Evolutionary conservation across 2,797 vertebrate species (phyloP), one percentile per base, ranked within the genome.

Genomic region (Lepilemur septentrionalis): DNA sequence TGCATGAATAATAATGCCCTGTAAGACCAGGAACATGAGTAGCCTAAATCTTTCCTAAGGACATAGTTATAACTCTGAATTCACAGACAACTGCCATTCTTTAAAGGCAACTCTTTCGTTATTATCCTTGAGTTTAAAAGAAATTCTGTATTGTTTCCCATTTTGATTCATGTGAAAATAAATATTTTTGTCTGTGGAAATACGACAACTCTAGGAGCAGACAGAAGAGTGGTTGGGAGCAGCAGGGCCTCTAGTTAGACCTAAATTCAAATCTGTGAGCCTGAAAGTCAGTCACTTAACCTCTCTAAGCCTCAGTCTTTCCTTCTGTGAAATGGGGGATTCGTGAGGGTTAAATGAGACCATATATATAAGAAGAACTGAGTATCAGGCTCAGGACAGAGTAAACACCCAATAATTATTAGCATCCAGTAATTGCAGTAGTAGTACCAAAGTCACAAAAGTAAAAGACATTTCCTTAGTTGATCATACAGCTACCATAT

Each of bases 101-200:
- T 67, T 28, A 82, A 43, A 48, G n/a, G 63, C 52, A 90, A 67
- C 46, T 52, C 38, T 75, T 63, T 78, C 46, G 35, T 63, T 41
- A 14, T 78, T 89, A 18, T 35, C 86, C 72, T 72, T 91, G 20
- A 94, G 38, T 76, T 92, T 82, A 91, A 22, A 88, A 90, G 59
- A 35, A 75, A 22, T 82, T 91, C 41, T 85, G 22, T 93, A n/a
- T 76, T 80, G n/a, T 61, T 88, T 76, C 10, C 55, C 46, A 75
- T 32, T 95, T 91, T 80, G 9, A 80, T 32, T 87, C 9, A 76
- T 41, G 55, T 80, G 25, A 95, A 94, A 94, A 84, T 70, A 81
- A 90, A 61, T 93, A 61, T 80, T 52, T 94, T 92, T 73, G 46
- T 70, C 41, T 85, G 63, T 80, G 32, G 61, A 87, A 90, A 46